These are phyloP conservation scores for Colinus virginianus DNA, from an alignment of 2,113 vertebrate genomes.

Conservation along the genomic window DNA sequence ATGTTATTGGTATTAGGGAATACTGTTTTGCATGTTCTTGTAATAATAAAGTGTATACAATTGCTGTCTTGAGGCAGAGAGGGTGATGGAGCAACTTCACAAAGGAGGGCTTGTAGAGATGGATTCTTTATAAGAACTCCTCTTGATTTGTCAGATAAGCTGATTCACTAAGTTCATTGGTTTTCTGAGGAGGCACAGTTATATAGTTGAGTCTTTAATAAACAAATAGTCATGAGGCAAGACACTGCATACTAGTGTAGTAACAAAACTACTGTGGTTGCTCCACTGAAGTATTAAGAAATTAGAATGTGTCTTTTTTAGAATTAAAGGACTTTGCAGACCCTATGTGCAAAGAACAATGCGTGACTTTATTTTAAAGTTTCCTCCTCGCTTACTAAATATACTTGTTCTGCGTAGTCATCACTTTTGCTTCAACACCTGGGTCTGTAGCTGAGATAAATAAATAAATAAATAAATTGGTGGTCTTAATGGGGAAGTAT, in stretches of 20 bases:
- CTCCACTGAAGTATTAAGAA: background rate
- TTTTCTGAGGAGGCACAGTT: background rate
- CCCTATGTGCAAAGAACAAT: background rate
- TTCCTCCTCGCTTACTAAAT: constrained; percentile 17
- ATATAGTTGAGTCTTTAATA: background rate
- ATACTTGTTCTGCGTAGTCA: constrained; percentile 27
- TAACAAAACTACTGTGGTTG: background rate
- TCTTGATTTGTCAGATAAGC: background rate
- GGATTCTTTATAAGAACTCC: background rate
- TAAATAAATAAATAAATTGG: background rate
- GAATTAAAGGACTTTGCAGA: background rate
- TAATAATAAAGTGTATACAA: background rate
- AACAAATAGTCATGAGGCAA: background rate
- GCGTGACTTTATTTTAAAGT: background rate
- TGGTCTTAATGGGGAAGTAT: constrained; percentile 52
- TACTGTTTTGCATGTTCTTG: background rate
- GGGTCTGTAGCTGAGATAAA: background rate
- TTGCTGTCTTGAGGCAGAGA: background rate
- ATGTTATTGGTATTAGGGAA: background rate
- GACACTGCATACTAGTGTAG: background rate
- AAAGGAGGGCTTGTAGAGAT: background rate
- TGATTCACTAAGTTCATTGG: background rate
- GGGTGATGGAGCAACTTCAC: background rate
- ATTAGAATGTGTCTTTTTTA: background rate
- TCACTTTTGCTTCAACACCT: constrained; percentile 35